phyloP scores from a whole-genome alignment of 1,140 invertebrate genomes.

The Panagrolaimus sp. region DNA sequence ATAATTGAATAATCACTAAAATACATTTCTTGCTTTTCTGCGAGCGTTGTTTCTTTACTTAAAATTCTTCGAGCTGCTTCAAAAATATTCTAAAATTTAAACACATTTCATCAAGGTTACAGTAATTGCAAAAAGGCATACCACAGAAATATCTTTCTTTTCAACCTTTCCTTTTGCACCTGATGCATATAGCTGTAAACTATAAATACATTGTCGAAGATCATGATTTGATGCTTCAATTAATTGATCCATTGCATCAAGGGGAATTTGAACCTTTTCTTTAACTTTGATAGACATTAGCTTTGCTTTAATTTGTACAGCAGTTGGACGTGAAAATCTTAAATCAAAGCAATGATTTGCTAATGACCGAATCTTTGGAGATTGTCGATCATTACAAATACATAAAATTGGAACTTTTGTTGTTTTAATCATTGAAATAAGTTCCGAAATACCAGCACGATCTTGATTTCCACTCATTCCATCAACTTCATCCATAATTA shows the following conservation, averaged over 20 bases:
- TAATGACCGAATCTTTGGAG: constrained; percentile 85
- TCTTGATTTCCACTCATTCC: constrained; percentile 99
- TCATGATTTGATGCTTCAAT: constrained; percentile 84
- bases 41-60: constrained; percentile 68
- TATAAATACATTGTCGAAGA: constrained; percentile 81
- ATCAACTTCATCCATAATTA: constrained; percentile 99
- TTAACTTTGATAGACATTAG: constrained; percentile 85
- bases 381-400: constrained; percentile 94
- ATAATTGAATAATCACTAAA: constrained; percentile 93
- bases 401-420: constrained; percentile 88
- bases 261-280: constrained; percentile 76
- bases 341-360: constrained; percentile 92
- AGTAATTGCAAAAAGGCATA: constrained; percentile 1
- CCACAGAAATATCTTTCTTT: constrained; percentile 36
- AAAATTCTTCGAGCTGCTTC: constrained; percentile 79
- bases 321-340: constrained; percentile 72
- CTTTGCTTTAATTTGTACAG: constrained; percentile 83
- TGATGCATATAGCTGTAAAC: constrained; percentile 48
- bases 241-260: constrained; percentile 73
- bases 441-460: constrained; percentile 77
- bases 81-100: constrained; percentile 67
- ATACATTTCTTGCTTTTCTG: constrained; percentile 80
- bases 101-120: no score
- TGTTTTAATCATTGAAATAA: constrained; percentile 84
- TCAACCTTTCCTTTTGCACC: constrained; percentile 16